Evolutionary conservation across 2,113 vertebrate genomes (phyloP), one percentile per base, ranked within the genome.

Genomic region (Dasyprocta punctata): DNA sequence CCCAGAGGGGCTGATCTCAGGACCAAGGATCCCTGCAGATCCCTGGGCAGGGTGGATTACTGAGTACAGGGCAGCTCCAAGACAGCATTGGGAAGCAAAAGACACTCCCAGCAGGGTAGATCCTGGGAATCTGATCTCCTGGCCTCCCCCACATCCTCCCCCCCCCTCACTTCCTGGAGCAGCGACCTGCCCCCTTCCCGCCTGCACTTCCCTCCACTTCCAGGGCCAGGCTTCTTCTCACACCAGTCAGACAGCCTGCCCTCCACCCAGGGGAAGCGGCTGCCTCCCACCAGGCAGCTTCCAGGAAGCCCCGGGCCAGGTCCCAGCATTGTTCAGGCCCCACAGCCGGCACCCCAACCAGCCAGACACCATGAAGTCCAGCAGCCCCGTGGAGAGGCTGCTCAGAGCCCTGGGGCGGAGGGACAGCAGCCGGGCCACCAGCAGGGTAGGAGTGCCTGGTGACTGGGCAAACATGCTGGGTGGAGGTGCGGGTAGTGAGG

Each of bases 41-140:
- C 80, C 71, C 84, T 10, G 24, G 36, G 44, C 28, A 63, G 60
- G 86, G 67, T 90, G 13, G 83, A 73, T 92, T 56, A 63, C 49
- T 1, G 9, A 49, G 19, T 82, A 30, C 5, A 69, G 71, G 77
- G 65, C 61, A 86, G 71, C 49, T 80, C 78, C 89, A 56, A 73
- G 65, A 60, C 17, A 56, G 14, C 1, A 3, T 14, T 3, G 30
- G 61, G 61, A 30, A 52, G 63, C 87, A 87, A 77, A 86, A 89
- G 95, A 97, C 94, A 92, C 92, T 98, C 98, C 96, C 97, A 97
- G 96, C 97, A 97, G 98, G 96, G 90, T 97, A 98, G 97, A 98
- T 97, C 96, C 97, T 98, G 98, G 96, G 98, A 98, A 98, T 97
- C 93, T 97, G 97, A 97, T 98, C 97, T 97, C 71, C 96, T 92